Base-by-base conservation (phyloP, 2,888 invertebrate species). In the Acleris holmiana region DNA sequence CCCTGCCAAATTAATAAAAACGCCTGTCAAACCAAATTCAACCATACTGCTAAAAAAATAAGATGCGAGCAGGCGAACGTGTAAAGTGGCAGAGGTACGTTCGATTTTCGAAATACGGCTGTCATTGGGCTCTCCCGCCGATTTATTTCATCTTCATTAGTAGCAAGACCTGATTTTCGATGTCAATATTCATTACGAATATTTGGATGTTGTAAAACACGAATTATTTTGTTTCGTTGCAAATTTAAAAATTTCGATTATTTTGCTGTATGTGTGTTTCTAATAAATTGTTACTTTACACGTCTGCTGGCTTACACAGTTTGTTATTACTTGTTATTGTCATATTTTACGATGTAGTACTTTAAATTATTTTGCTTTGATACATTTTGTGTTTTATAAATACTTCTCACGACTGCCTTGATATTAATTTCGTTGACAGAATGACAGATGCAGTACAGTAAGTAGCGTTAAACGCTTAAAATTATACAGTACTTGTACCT, bases 121-220 rank as follows among this genome's bases (percentile, higher is more conserved):
- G 60, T 55, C 59, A 60, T 60, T 60, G 40, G 53, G 55, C 60
- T 55, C 68, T 61, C 67, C 66, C 67, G 70, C 70, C 69, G 72
- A 66, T 66, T 70, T 69, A 67, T 71, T 71, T 72, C 68, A 70
- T 70, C 72, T 74, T 78, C 73, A 75, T 76, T 78, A 75, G 69
- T 67, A 68, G 71, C 71, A 73, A 78, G 75, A 74, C 69, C 59
- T 68, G 71, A 74, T 74, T 74, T 70, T 70, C 69, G 66, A 63
- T 59, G 62, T 67, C 59, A 62, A 69, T 71, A 64, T 67, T 69
- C 59, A 71, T 66, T 68, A 49, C 63, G 18, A 29, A 44, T 46
- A 51, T 64, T 58, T 48, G 40, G 41, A 5, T 19, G 35, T 40
- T 44, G 13, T 41, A 51, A 7, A 10, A 48, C n/a, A 25, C 29